phyloP scores from a whole-genome alignment of 2,888 invertebrate genomes.

The Bombylius discolor region DNA sequence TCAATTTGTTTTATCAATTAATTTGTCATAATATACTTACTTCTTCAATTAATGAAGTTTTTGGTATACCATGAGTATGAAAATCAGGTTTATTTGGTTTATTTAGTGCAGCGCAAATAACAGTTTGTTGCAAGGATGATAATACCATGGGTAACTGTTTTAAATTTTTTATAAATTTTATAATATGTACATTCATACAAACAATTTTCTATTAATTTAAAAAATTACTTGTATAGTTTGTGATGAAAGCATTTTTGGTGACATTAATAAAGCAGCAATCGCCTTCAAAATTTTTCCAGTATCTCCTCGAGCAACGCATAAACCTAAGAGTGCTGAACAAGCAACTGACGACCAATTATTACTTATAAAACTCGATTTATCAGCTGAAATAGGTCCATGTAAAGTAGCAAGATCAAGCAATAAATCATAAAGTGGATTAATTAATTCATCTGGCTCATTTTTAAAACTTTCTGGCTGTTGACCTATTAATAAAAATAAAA shows the following conservation, averaged over 20 bases:
- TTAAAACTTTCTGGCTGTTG: conserved; percentile 36
- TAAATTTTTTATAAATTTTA: background rate
- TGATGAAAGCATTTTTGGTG: conserved; percentile 57
- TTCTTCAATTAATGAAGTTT: conserved; percentile 56
- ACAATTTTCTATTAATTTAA: background rate
- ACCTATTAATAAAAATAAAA: conserved; percentile 16
- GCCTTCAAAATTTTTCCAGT: conserved; percentile 82
- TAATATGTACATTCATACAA: conserved; percentile 8
- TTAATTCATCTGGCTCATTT: conserved; percentile 40
- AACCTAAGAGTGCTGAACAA: conserved; percentile 79
- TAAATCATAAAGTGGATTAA: conserved; percentile 71
- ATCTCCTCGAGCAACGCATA: conserved; percentile 87
- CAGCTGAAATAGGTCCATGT: conserved; percentile 38
- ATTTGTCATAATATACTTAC: conserved; percentile 23
- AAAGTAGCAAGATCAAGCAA: conserved; percentile 70
- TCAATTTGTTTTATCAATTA: conserved; percentile 11
- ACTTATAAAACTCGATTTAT: conserved; percentile 33
- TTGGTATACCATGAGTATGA: conserved; percentile 77
- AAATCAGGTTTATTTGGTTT: conserved; percentile 75
- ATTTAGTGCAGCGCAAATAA: conserved; percentile 76
- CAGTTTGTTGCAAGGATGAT: conserved; percentile 73
- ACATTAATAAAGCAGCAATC: conserved; percentile 77
- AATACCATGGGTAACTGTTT: conserved; percentile 61
- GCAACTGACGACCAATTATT: conserved; percentile 72
- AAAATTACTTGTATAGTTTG: conserved; percentile 61